Base-by-base conservation (phyloP, 2,888 invertebrate species). In the Nomada goodeniana region DNA sequence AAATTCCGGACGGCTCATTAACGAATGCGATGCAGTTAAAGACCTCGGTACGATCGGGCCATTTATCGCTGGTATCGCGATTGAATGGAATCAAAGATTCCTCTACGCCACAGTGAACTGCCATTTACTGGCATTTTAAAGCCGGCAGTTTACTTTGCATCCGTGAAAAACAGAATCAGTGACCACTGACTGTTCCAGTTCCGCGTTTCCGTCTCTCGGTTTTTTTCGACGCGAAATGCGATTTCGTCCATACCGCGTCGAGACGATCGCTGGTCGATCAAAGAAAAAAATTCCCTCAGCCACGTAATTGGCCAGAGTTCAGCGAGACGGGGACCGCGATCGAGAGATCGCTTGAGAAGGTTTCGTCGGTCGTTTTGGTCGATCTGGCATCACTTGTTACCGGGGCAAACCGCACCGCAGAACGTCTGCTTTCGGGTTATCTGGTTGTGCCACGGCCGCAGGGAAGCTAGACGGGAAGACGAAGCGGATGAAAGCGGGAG, bases 261-360 rank as follows among this genome's bases (percentile, higher is more conserved):
- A 47, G 50, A 71, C 57, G 77, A 76, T 75, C 77, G 74, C 11
- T 23, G 50, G 11, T 11, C 76, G 78, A 84, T 85, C 84, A 81
- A 85, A 84, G 81, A 23, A 76, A 78, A 78, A 84, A 76, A 78
- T 84, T 81, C 84, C 42, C 61, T 71, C 50, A 47, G 70, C 61
- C 53, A 57, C 63, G 68, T 84, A 81, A 84, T 84, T 85, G 76
- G 36, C 69, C 77, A 76, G 82, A 15, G 36, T 59, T 69, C 53
- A n/a, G 44, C 10, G 59, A 36, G 71, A 57, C 65, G 70, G 57
- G 59, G 20, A 15, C 26, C 61, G 53, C 73, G 75, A 84, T 82
- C 83, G 68, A 74, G 82, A 68, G 76, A 18, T 7, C 69, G 74
- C 36, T 53, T 73, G 75, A 69, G 75, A 82, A 68, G 71, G 57